These are phyloP conservation scores for Dendrophyllia cribrosa DNA, from an alignment of 64 coral and sea anemone species.

Conservation along the genomic window DNA sequence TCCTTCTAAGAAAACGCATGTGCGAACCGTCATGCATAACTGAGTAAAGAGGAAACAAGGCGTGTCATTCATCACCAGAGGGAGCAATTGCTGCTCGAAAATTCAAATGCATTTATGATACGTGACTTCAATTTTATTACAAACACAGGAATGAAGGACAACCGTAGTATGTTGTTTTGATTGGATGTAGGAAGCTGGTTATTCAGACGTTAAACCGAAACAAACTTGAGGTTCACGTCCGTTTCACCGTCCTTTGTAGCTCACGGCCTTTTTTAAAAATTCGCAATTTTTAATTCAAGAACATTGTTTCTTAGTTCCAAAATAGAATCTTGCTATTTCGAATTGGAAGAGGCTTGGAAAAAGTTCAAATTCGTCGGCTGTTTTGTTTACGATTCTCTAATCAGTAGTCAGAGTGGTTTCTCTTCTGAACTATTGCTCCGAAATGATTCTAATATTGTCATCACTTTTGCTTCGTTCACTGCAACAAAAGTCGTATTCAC, in stretches of 20 bases:
- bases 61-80: too few relatives aligned
- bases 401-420: too few relatives aligned
- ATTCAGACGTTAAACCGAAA: constrained; percentile 4
- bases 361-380: background rate
- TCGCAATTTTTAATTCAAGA: background rate
- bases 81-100: too few relatives aligned
- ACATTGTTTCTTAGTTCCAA: background rate
- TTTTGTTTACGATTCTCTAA: too few relatives aligned
- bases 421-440: background rate
- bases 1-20: too few relatives aligned
- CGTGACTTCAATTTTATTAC: background rate
- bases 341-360: background rate
- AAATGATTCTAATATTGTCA: too few relatives aligned
- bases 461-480: too few relatives aligned
- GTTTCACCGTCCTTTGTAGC: background rate
- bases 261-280: background rate
- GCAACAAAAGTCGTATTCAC: too few relatives aligned
- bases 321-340: background rate
- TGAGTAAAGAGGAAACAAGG: too few relatives aligned
- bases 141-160: background rate
- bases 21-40: too few relatives aligned
- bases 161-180: background rate
- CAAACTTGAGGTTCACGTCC: background rate
- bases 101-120: background rate
- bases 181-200: background rate